A percentile compares a stretch with the other conserved stretches of the same genome.
Conservation (phyloP, 2,888 invertebrate genomes). For the Melanostoma scalare region DNA sequence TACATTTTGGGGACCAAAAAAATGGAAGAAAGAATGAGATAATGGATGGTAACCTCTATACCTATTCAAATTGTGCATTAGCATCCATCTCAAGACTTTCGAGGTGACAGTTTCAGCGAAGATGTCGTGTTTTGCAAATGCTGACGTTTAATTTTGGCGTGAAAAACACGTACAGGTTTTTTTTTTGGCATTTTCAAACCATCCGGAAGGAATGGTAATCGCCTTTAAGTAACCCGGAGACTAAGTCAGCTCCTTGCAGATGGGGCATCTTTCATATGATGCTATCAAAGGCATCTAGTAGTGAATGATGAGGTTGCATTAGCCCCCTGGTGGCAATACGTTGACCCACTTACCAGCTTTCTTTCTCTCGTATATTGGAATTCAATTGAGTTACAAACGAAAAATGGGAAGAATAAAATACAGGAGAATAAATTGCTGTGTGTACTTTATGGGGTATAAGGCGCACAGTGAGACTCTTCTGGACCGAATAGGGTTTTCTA, state of each 20-base stretch:
- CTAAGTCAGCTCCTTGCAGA: too few relatives aligned
- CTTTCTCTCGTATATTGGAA: slow-evolving; percentile 29
- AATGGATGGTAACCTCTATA: slow-evolving; percentile 21
- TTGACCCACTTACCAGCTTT: slow-evolving; percentile 31
- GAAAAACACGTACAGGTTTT: too few relatives aligned
- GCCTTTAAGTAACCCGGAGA: too few relatives aligned
- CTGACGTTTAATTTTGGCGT: too few relatives aligned
- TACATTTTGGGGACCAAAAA: background rate
- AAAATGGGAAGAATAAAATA: slow-evolving; percentile 22
- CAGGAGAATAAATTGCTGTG: slow-evolving; percentile 4
- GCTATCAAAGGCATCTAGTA: background rate
- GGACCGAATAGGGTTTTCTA: slow-evolving; percentile 6
- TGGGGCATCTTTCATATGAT: background rate
- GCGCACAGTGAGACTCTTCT: background rate
- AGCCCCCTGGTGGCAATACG: slow-evolving; percentile 11
- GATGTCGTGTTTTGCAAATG: too few relatives aligned
- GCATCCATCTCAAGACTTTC: slow-evolving; percentile 5
- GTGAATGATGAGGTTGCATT: slow-evolving; percentile 15
- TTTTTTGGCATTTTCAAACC: too few relatives aligned
- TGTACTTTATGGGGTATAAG: slow-evolving; percentile 11
- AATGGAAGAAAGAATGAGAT: background rate
- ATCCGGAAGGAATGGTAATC: too few relatives aligned
- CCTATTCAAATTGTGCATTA: background rate
- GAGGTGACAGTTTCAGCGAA: background rate
- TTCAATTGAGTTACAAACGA: slow-evolving; percentile 53